Evolutionary conservation across 2,797 vertebrate species (phyloP).

Genomic region (Diplodus puntazzo): DNA sequence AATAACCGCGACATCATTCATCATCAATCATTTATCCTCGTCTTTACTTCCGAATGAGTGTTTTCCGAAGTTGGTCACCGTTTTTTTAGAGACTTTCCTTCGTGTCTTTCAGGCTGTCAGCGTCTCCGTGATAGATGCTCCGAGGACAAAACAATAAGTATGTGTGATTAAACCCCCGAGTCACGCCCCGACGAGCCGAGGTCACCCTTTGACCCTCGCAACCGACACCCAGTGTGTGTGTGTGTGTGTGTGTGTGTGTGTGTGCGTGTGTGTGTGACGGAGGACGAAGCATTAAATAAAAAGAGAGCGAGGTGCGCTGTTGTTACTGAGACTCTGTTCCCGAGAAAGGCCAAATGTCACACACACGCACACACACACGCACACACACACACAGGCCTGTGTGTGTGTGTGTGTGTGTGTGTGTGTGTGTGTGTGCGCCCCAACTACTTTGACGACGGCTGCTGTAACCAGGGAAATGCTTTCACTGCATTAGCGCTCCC

Average conservation of each 20-base stretch:
- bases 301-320: slow-evolving; percentile 29
- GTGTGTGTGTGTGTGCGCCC: slow-evolving; percentile 26
- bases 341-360: slow-evolving; percentile 56
- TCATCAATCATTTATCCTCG: neutral
- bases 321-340: slow-evolving; percentile 38
- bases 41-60: neutral
- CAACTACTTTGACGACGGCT: slow-evolving; percentile 41
- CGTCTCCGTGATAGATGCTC: slow-evolving; percentile 50
- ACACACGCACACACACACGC: slow-evolving; percentile 23
- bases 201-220: slow-evolving; percentile 63
- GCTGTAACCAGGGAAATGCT: slow-evolving; percentile 69
- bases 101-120: slow-evolving; percentile 44
- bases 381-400: slow-evolving; percentile 17
- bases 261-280: neutral
- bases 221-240: slow-evolving; percentile 45
- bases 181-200: slow-evolving; percentile 52
- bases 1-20: neutral
- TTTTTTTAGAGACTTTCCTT: neutral
- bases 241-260: slow-evolving; percentile 18
- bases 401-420: slow-evolving; percentile 27
- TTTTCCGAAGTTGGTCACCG: slow-evolving; percentile 2
- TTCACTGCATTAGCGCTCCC: slow-evolving; percentile 67
- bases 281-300: slow-evolving; percentile 52
- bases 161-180: slow-evolving; percentile 63
- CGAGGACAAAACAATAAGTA: slow-evolving; percentile 51